Evolutionary conservation across 2,888 invertebrate species (phyloP).

Genomic region (Priapulus caudatus): DNA sequence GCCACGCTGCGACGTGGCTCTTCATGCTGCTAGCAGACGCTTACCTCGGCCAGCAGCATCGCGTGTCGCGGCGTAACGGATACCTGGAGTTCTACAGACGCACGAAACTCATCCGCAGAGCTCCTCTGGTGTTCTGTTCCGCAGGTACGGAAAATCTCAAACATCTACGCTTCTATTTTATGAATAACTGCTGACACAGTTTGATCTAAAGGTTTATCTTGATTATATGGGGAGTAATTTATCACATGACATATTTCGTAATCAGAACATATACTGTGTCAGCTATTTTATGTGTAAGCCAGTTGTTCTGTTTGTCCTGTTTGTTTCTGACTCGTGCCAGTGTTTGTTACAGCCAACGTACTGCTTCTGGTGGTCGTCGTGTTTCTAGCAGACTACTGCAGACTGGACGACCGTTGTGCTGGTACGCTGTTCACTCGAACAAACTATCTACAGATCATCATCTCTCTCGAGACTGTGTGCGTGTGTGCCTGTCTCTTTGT

Average conservation of each 20-base stretch:
- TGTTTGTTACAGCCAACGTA: neutral
- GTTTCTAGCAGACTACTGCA: neutral
- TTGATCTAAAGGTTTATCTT: too few species aligned
- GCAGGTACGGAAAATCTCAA: too few species aligned
- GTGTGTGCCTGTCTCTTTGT: neutral
- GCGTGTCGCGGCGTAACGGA: neutral
- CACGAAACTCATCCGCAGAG: neutral
- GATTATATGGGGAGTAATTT: too few species aligned
- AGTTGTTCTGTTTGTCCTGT: too few species aligned
- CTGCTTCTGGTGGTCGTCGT: neutral
- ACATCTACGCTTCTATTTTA: too few species aligned
- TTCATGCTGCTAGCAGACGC: neutral
- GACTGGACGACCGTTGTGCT: neutral
- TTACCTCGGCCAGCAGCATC: neutral
- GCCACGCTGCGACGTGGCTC: neutral
- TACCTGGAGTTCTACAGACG: conserved; percentile 3
- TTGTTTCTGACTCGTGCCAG: too few species aligned
- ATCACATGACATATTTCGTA: too few species aligned
- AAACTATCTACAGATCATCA: neutral
- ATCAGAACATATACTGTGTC: too few species aligned
- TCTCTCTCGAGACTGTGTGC: neutral
- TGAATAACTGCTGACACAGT: too few species aligned
- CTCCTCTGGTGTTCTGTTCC: neutral
- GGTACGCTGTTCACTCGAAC: neutral
- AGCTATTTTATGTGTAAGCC: too few species aligned